Base-by-base conservation (phyloP, 1,140 invertebrate genomes). In the Neelides sp. region DNA sequence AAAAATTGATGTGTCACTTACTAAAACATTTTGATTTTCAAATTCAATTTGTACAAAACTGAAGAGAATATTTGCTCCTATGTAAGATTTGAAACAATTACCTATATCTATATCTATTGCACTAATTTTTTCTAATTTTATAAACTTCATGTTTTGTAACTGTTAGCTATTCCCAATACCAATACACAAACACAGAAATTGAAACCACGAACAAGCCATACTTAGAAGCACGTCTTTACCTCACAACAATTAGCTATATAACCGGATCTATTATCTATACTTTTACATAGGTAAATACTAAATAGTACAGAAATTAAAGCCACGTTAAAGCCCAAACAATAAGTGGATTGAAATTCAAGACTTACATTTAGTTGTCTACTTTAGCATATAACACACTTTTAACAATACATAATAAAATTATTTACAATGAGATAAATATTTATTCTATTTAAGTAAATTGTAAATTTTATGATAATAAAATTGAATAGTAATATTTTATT, bases 61-160 rank as follows among this genome's bases (percentile, higher is more conserved):
- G 23, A 23, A 45, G 17, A 30, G 19, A n/a, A 22, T 39, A 39
- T n/a, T 43, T 27, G 20, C 30, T 27, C 13, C 30, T 43, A 24
- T 23, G 41, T 22, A 15, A 15, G 19, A 43, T 27, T 15, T 24
- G n/a, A 28, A 30, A 20, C 5, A 32, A 45, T 17, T 45, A 32
- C 17, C 15, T 28, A 8, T 30, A 28, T 10, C 26, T 30, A 19
- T 28, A 15, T 28, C 15, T 30, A 32, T 22, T 22, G 1, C 24
- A 41, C 27, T 30, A 44, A 22, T 30, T 30, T 19, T 22, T 27
- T 24, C 26, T 19, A 32, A 30, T 30, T 8, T 45, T 32, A 45
- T n/a, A 45, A 39, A 45, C 30, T 45, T 32, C 42, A 32, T 27
- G 34, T 45, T 32, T 44, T 17, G 34, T 30, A 45, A 30, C 42